Percentiles rank a stretch among this genome's conserved stretches.
These are phyloP conservation scores for Sebastes variabilis DNA, from an alignment of 2,797 vertebrate genomes.

Conservation along the genomic window DNA sequence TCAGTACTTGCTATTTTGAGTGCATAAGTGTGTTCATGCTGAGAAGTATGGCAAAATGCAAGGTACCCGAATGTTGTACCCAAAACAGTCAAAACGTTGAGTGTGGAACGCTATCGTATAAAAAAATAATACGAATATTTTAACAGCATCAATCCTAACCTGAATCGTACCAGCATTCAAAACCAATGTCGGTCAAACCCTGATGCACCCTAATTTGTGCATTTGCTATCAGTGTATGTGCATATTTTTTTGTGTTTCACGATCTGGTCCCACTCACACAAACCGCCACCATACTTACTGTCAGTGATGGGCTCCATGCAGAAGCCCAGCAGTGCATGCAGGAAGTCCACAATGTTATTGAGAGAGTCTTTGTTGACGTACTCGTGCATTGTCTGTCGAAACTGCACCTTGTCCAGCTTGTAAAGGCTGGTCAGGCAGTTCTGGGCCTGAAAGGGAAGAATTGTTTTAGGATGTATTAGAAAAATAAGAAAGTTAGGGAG, in stretches of 20 bases:
- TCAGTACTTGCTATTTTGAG: no score
- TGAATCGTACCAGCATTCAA: background rate
- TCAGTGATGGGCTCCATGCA: conserved; percentile 99
- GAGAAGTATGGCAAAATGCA: no score
- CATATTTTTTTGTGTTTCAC: background rate
- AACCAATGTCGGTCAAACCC: background rate
- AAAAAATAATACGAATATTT: background rate
- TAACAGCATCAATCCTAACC: background rate
- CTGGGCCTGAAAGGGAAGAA: conserved; percentile 87
- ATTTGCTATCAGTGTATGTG: background rate
- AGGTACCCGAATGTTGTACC: no score
- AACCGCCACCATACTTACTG: conserved; percentile 86
- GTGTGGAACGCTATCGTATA: no score
- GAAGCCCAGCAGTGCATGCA: conserved; percentile 98
- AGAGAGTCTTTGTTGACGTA: conserved; percentile 99
- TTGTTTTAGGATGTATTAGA: no score
- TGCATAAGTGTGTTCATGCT: no score
- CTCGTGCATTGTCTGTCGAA: conserved; percentile 97
- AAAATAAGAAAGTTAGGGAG: background rate
- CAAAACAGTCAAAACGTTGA: no score
- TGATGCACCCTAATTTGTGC: background rate
- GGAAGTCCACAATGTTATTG: conserved; percentile 99
- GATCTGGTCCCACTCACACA: conserved; percentile 4
- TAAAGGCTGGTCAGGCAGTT: conserved; percentile 96
- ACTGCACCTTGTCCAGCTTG: conserved; percentile 97